phyloP scores from a whole-genome alignment of 2,113 vertebrate genomes.

The Hystrix cristata region DNA sequence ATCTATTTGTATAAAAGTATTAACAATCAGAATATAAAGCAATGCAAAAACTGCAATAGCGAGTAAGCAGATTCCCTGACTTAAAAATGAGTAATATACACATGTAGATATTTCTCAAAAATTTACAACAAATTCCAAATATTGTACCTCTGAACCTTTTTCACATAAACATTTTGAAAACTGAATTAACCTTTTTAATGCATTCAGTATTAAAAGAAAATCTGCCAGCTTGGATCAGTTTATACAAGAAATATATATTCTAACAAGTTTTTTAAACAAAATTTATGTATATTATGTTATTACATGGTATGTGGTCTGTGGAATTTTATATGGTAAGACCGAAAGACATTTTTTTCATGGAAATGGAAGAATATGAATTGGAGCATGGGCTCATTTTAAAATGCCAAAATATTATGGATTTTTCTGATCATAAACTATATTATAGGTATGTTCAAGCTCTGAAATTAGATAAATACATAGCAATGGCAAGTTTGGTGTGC shows the following conservation, averaged over 20 bases:
- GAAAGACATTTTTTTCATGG: not conserved
- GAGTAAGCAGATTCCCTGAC: not conserved
- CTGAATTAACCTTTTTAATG: not conserved
- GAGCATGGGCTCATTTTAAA: not conserved
- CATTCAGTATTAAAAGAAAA: not conserved
- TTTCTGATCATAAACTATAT: not conserved
- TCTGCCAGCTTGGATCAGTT: not conserved
- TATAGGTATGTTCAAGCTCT: not conserved
- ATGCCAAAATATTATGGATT: not conserved
- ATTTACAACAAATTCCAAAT: slow-evolving; percentile 1
- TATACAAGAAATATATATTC: not conserved
- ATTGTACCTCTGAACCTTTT: not conserved
- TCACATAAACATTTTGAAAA: not conserved
- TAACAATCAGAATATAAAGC: not conserved
- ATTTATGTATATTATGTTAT: not conserved
- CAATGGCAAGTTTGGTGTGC: not conserved
- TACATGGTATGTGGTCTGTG: not conserved
- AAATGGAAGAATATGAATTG: not conserved
- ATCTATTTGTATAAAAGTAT: not conserved
- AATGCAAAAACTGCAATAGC: not conserved
- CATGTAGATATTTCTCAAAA: not conserved
- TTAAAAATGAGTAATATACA: not conserved
- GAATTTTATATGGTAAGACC: not conserved
- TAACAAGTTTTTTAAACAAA: not conserved
- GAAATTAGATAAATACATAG: not conserved